Evolutionary conservation across 2,113 vertebrate species (phyloP).

Genomic region (Ceuthmochares aereus): DNA sequence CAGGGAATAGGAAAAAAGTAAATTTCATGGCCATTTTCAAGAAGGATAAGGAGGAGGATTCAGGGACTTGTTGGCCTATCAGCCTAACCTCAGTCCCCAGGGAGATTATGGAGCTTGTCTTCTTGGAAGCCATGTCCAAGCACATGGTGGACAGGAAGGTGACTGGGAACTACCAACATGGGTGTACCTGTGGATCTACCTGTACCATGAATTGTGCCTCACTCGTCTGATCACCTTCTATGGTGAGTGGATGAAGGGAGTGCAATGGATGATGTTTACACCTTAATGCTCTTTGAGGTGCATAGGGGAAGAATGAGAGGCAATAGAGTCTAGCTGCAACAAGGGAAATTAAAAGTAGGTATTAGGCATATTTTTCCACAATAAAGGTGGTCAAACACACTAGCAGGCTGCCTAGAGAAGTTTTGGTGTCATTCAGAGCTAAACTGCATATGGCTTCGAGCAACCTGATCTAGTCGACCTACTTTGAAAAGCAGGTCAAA

Average conservation of each 20-base stretch:
- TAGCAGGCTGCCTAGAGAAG: not conserved
- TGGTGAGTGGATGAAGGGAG: not conserved
- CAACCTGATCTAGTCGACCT: not conserved
- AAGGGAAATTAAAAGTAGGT: not conserved
- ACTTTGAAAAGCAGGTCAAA: not conserved
- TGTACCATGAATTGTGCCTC: not conserved
- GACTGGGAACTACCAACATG: not conserved
- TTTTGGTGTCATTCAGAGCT: not conserved
- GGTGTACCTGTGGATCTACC: not conserved
- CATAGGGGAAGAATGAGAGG: not conserved
- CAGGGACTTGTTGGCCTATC: not conserved
- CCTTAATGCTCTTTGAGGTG: not conserved
- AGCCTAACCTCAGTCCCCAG: not conserved
- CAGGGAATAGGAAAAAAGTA: not conserved
- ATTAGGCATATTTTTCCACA: not conserved
- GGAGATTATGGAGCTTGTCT: not conserved
- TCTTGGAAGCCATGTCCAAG: not conserved
- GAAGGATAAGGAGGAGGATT: not conserved
- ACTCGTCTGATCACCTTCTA: fast-evolving
- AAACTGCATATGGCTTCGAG: not conserved
- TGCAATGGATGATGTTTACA: not conserved
- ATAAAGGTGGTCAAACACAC: fast-evolving
- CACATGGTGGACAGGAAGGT: not conserved
- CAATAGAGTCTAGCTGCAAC: not conserved
- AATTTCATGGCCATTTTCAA: not conserved